phyloP scores from a whole-genome alignment of 2,797 vertebrate species.

The Myoxocephalus aenaeus region DNA sequence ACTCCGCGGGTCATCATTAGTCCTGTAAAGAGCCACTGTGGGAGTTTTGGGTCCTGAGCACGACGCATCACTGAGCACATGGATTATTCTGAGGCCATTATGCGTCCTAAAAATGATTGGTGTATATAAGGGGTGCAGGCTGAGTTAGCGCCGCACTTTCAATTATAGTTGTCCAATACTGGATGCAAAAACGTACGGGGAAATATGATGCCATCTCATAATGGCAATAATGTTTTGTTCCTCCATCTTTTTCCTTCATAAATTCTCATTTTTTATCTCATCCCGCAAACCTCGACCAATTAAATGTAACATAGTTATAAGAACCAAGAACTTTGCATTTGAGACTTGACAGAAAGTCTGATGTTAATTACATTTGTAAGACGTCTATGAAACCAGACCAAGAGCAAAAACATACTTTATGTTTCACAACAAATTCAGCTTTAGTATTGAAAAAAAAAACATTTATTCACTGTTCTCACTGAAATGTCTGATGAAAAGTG shows the following conservation, averaged over 20 bases:
- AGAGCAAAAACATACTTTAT: background rate
- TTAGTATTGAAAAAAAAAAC: background rate
- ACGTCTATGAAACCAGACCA: background rate
- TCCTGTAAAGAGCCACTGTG: slow-evolving; percentile 20
- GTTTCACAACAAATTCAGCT: background rate
- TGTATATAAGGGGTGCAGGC: slow-evolving; percentile 1
- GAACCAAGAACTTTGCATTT: background rate
- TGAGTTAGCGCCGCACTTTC: slow-evolving; percentile 31
- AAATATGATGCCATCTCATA: background rate
- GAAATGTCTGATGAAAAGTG: background rate
- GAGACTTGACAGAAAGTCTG: background rate
- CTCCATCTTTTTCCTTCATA: background rate
- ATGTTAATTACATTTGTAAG: background rate
- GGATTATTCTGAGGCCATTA: slow-evolving; percentile 43
- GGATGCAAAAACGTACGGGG: background rate
- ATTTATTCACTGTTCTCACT: background rate
- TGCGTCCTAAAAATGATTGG: slow-evolving; percentile 7
- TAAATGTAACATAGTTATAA: background rate
- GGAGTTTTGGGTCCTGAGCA: slow-evolving; percentile 36
- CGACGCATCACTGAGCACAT: slow-evolving; percentile 53
- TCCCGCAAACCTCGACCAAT: background rate
- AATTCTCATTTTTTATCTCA: background rate
- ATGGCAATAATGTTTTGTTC: background rate
- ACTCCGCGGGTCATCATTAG: slow-evolving; percentile 46
- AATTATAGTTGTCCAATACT: slow-evolving; percentile 28